Base-by-base conservation (phyloP, 2,888 invertebrate species). In the Drosophila antonietae region DNA sequence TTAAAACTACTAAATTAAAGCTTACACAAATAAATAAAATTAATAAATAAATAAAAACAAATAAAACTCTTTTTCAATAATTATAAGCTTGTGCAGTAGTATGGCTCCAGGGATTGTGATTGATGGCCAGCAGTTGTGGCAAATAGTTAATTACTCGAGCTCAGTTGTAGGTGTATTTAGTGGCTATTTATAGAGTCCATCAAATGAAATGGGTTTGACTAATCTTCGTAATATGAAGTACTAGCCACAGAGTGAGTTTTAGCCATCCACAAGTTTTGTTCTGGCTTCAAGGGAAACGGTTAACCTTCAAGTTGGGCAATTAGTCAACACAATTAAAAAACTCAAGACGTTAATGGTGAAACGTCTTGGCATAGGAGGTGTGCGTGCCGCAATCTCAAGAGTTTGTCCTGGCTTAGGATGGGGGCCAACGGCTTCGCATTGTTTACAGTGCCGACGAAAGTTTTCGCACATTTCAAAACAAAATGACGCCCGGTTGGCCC, bases 361-460 rank as follows among this genome's bases (percentile, higher is more conserved):
- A 46, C 18, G 49, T 18, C 18, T n/a, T 6, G 18, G 53, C 55
- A 55, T 51, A 53, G 52, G 47, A 41, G 68, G 43, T 47, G 71
- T 84, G 84, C 89, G 89, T 84, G 84, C 53, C 61, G 52, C 67
- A 73, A 74, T 75, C 71, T 78, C 31, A 65, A 66, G 71, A 75
- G 81, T 72, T 73, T 68, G 70, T 67, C 81, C 69, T 64, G 56
- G 37, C 61, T 37, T 14, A 39, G 73, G 73, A 65, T 74, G 79
- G 78, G 79, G 82, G 82, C 72, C 84, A 89, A 89, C 75, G 69
- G 70, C 70, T 71, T 81, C 68, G 84, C 84, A 84, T 68, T 87
- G 85, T 85, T 85, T 77, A 74, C 69, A 77, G 39, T 33, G 35
- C 18, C 52, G 51, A 58, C 51, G 58, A 73, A 83, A 71, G 52